Conservation (phyloP, 2,797 vertebrate species). For the Denticeps clupeoides region DNA sequence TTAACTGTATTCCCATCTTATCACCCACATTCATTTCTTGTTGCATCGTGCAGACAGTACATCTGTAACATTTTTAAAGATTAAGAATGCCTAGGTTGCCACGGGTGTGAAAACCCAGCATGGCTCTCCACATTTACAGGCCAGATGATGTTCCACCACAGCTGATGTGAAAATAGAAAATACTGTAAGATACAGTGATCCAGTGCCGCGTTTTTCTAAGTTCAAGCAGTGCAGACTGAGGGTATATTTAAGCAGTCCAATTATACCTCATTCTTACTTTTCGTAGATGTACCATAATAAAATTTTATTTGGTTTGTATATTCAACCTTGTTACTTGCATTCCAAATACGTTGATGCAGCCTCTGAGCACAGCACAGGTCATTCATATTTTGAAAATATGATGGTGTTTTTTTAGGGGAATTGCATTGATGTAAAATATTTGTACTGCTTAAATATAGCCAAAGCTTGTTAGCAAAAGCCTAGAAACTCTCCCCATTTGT, state of each 20-base stretch:
- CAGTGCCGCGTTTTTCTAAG: constrained; percentile 44
- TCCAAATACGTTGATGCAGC: neutral
- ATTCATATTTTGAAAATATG: neutral
- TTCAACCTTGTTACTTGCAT: no score
- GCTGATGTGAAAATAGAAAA: constrained; percentile 58
- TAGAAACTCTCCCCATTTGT: constrained; percentile 80
- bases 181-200: constrained; percentile 74
- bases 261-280: constrained; percentile 7
- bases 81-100: no score
- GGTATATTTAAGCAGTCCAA: constrained; percentile 2
- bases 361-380: neutral
- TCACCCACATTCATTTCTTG: constrained; percentile 2
- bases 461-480: constrained; percentile 45
- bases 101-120: no score
- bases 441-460: constrained; percentile 5
- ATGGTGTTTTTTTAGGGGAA: neutral
- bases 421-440: constrained; percentile 61
- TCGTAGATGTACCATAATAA: neutral
- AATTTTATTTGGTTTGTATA: constrained; percentile 63
- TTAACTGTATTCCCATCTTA: neutral
- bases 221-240: neutral
- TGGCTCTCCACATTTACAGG: neutral
- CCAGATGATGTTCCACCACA: constrained; percentile 45
- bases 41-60: neutral
- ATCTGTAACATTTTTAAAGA: no score